phyloP scores from a whole-genome alignment of 2,888 invertebrate species.

The Amiota communis region DNA sequence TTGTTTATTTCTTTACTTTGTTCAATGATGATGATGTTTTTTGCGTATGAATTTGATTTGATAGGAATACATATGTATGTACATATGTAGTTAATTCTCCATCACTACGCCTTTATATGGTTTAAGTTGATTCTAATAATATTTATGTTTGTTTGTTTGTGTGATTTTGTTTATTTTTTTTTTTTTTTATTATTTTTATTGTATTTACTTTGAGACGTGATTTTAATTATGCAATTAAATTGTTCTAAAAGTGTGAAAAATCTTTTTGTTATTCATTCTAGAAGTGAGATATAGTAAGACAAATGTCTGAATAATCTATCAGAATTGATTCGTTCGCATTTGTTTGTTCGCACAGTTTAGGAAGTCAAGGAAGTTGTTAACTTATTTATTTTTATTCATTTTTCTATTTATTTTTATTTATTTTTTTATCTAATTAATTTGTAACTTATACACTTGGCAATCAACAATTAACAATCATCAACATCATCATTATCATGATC shows the following conservation, averaged over 20 bases:
- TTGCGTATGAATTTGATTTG: background rate
- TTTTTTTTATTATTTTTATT: conserved; percentile 26
- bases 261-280: conserved; percentile 27
- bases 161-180: conserved; percentile 32
- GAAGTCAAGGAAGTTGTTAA: conserved; percentile 47
- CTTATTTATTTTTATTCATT: background rate
- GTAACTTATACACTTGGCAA: conserved; percentile 42
- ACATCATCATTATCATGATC: background rate
- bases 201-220: conserved; percentile 44
- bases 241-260: conserved; percentile 47
- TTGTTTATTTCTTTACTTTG: conserved; percentile 44
- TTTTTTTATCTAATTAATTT: conserved; percentile 46
- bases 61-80: too few species aligned
- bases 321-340: conserved; percentile 2
- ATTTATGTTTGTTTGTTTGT: conserved; percentile 44
- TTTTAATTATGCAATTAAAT: conserved; percentile 48
- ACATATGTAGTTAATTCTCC: too few species aligned
- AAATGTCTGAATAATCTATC: conserved; percentile 14
- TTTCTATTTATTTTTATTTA: conserved; percentile 3
- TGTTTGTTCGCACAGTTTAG: conserved; percentile 1
- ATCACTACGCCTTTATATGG: too few species aligned
- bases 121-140: background rate
- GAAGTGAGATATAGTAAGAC: background rate
- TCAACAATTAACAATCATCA: conserved; percentile 4
- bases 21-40: background rate